These are phyloP conservation scores for Camelus dromedarius DNA, from an alignment of 2,113 vertebrate genomes.

Conservation along the genomic window DNA sequence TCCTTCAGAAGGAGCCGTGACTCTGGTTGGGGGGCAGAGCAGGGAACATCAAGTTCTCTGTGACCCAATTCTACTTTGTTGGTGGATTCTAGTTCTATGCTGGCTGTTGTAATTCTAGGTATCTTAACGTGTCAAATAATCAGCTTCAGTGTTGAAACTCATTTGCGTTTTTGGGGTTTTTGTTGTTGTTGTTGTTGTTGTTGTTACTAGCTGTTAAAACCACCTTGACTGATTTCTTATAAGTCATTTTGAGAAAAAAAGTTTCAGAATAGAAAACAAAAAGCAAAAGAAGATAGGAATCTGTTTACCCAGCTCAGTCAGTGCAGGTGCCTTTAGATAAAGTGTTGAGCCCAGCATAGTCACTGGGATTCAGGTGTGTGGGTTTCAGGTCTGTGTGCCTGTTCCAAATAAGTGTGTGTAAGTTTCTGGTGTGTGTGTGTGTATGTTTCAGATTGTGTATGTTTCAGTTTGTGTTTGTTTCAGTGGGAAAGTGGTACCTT, in stretches of 20 bases:
- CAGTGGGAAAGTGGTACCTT: neutral
- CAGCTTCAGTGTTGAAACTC: neutral
- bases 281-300: neutral
- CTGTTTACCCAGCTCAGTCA: neutral
- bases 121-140: conserved; percentile 33
- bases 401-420: neutral
- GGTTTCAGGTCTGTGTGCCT: neutral
- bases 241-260: neutral
- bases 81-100: neutral
- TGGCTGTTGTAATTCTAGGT: neutral
- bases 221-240: neutral
- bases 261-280: neutral
- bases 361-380: neutral
- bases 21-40: neutral
- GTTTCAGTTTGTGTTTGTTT: neutral
- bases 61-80: neutral
- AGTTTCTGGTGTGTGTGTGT: neutral
- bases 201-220: neutral
- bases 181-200: neutral
- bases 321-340: neutral
- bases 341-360: neutral
- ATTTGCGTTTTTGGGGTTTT: neutral
- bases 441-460: neutral
- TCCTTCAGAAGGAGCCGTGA: neutral
- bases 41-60: neutral